Evolutionary conservation across 2,797 vertebrate species (phyloP).

Genomic region (Ceryle rudis): DNA sequence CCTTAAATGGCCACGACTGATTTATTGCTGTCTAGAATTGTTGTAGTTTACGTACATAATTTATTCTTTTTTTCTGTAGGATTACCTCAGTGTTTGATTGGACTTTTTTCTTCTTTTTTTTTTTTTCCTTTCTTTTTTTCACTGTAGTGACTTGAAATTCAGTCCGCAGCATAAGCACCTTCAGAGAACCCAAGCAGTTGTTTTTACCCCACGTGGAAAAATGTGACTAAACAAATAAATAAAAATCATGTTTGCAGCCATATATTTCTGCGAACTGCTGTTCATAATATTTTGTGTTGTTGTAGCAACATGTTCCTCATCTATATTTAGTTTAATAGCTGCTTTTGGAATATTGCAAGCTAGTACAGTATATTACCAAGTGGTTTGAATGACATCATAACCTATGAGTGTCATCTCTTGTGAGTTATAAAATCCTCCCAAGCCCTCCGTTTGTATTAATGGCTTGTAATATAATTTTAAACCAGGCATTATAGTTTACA

Average conservation of each 20-base stretch:
- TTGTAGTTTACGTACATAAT: conserved; percentile 24
- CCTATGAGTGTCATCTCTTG: conserved; percentile 70
- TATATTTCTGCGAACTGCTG: conserved; percentile 56
- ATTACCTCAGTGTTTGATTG: conserved; percentile 55
- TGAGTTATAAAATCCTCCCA: conserved; percentile 76
- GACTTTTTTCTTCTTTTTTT: conserved; percentile 2
- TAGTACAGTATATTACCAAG: conserved; percentile 66
- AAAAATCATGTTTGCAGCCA: conserved; percentile 33
- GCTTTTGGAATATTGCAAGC: conserved; percentile 71
- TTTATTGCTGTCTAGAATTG: conserved; percentile 63
- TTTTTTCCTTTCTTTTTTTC: background rate
- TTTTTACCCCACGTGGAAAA: background rate
- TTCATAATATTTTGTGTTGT: conserved; percentile 67
- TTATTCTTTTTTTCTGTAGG: background rate
- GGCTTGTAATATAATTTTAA: conserved; percentile 78
- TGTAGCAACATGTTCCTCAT: conserved; percentile 67
- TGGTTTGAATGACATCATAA: conserved; percentile 74
- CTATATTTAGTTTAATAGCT: conserved; percentile 75
- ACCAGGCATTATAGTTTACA: conserved; percentile 72
- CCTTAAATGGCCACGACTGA: conserved; percentile 46
- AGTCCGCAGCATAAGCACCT: background rate
- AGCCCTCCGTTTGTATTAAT: conserved; percentile 71
- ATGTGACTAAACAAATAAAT: conserved; percentile 51
- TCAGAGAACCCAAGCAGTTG: background rate
- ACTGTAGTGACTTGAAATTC: conserved; percentile 23